Conservation (phyloP, 2,113 vertebrate genomes). For the Psittacara wagleri region DNA sequence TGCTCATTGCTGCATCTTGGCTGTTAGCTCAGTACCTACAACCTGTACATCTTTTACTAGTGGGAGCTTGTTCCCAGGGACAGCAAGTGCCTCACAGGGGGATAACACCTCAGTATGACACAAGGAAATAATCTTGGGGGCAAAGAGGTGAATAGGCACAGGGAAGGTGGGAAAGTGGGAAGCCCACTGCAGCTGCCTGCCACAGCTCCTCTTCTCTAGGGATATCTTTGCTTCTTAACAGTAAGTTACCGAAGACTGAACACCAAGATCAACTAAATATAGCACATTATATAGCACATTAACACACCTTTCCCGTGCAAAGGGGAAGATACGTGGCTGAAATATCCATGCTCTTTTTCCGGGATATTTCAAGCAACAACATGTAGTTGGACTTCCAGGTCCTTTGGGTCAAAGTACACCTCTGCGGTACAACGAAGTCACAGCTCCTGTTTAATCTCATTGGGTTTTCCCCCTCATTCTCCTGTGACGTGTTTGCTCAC, state of each 20-base stretch:
- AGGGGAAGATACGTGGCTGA: not conserved
- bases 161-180: no score
- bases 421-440: not conserved
- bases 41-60: not conserved
- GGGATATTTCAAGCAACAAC: not conserved
- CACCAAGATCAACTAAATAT: no score
- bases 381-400: not conserved
- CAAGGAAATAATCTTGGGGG: not conserved
- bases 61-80: not conserved
- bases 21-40: not conserved
- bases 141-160: not conserved
- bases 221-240: not conserved
- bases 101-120: rapidly evolving
- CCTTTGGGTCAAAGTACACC: not conserved
- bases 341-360: not conserved
- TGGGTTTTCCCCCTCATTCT: not conserved
- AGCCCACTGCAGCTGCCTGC: not conserved
- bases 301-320: not conserved
- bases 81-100: not conserved
- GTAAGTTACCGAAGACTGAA: not conserved
- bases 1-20: not conserved
- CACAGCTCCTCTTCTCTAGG: not conserved
- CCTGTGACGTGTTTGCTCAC: not conserved
- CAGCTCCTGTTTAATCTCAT: rapidly evolving
- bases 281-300: not conserved